Percentiles rank a stretch among this genome's conserved stretches.
These are phyloP conservation scores for Oenanthe oenanthe DNA, from an alignment of 2,113 vertebrate species.

Conservation along the genomic window DNA sequence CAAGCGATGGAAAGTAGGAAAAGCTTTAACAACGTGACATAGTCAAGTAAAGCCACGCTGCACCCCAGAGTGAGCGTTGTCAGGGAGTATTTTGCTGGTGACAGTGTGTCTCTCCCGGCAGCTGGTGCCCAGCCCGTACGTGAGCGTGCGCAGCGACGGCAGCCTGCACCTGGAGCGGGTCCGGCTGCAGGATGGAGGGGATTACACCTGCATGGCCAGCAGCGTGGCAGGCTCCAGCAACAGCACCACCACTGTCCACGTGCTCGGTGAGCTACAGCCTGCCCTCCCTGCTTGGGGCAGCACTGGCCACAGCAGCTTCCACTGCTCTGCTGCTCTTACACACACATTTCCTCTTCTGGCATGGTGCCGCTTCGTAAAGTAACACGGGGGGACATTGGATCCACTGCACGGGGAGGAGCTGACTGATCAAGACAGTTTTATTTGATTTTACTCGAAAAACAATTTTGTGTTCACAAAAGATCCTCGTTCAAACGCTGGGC, in stretches of 20 bases:
- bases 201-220: slow-evolving; percentile 91
- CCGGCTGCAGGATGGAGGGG: slow-evolving; percentile 83
- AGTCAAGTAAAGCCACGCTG: rapidly evolving
- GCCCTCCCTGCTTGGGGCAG: too few species aligned
- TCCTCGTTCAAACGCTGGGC: not conserved
- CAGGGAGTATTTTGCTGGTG: not conserved
- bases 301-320: rapidly evolving
- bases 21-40: not conserved
- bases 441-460: too few species aligned
- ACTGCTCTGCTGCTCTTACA: not conserved
- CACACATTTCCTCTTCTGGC: too few species aligned
- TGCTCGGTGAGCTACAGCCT: slow-evolving; percentile 80
- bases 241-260: slow-evolving; percentile 82
- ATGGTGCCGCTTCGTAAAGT: rapidly evolving
- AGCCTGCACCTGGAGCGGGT: slow-evolving; percentile 92
- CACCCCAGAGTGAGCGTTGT: not conserved
- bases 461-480: not conserved
- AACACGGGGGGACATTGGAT: rapidly evolving
- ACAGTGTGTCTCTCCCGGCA: slow-evolving; percentile 40
- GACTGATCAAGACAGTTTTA: not conserved
- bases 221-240: slow-evolving; percentile 86
- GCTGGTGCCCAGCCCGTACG: slow-evolving; percentile 87
- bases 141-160: slow-evolving; percentile 86
- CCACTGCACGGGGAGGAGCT: not conserved
- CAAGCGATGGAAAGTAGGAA: not conserved